Base-by-base conservation (phyloP, 2,113 vertebrate genomes). In the Atlantisia rogersi region DNA sequence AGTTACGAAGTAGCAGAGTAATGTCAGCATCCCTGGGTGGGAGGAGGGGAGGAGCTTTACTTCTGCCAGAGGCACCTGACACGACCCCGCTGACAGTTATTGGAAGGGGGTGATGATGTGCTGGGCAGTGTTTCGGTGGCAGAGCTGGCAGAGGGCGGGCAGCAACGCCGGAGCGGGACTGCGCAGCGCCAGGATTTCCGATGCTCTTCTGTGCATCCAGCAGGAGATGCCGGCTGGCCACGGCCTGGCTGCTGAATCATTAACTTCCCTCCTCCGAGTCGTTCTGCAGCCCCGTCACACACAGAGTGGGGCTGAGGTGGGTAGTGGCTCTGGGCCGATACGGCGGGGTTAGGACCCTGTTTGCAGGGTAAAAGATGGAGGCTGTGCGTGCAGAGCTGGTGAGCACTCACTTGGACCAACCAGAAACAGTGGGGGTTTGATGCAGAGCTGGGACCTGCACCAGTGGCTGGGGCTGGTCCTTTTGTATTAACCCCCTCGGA, bases 201-300 rank as follows among this genome's bases (percentile, higher is more conserved):
- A 77, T 76, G 63, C 59, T 79, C 35, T 10, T 22, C 64, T 28
- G 58, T 64, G 63, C 63, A 40, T 77, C 63, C 69, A 73, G 39
- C 31, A 32, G 78, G 63, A 94, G 84, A 94, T 80, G 70, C 25
- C 3, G 0, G 48, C 56, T 58, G 29, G 56, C 75, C 67, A 79
- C 78, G 53, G 20, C 69, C 79, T 79, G 5, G 8, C 71, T 90
- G 94, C 82, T 94, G 82, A 93, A 93, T 95, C 96, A 76, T 86
- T 93, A 86, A 59, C 71, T 81, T 77, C 59, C 31, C 59, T 88
- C 52, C 59, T 76, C 63, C 67, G 94, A 90, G 85, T 83, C 96
- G 67, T 86, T 59, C 91, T 83, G 94, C 96, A 58, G 92, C 86
- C 82, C 71, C 31, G 50, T 62, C 88, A 50, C 59, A 12, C 26